These are phyloP conservation scores for Chunga burmeisteri DNA, from an alignment of 2,113 vertebrate species.

Conservation along the genomic window DNA sequence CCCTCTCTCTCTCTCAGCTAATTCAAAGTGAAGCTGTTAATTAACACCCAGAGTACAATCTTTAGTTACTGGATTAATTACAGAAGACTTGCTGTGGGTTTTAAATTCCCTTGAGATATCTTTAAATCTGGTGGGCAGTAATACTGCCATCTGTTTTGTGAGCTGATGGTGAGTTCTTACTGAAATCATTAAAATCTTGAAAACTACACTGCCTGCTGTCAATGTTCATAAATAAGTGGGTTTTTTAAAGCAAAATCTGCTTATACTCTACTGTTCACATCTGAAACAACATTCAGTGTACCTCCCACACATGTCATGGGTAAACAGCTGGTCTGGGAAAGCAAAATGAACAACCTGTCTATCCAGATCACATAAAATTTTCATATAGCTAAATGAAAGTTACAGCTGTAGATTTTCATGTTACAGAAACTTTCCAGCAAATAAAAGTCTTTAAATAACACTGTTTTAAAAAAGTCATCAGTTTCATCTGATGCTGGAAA, in stretches of 20 bases:
- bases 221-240: neutral
- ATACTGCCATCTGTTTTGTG: slow-evolving; percentile 57
- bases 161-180: slow-evolving; percentile 8
- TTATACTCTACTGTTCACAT: neutral
- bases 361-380: neutral
- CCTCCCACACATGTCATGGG: neutral
- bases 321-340: slow-evolving; percentile 16
- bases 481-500: neutral
- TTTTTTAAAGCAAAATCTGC: neutral
- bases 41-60: slow-evolving; percentile 50
- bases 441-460: slow-evolving; percentile 11
- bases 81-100: slow-evolving; percentile 47
- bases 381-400: neutral
- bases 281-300: neutral
- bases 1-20: neutral
- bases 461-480: neutral
- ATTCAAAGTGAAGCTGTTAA: slow-evolving; percentile 55
- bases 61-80: slow-evolving; percentile 64
- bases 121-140: slow-evolving; percentile 61
- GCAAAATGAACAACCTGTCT: neutral
- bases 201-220: neutral
- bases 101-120: slow-evolving; percentile 59
- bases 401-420: neutral
- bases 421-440: neutral
- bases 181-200: slow-evolving; percentile 39